Evolutionary conservation across 2,113 vertebrate genomes (phyloP), one percentile per base, ranked within the genome.

Genomic region (Ptilonorhynchus violaceus): DNA sequence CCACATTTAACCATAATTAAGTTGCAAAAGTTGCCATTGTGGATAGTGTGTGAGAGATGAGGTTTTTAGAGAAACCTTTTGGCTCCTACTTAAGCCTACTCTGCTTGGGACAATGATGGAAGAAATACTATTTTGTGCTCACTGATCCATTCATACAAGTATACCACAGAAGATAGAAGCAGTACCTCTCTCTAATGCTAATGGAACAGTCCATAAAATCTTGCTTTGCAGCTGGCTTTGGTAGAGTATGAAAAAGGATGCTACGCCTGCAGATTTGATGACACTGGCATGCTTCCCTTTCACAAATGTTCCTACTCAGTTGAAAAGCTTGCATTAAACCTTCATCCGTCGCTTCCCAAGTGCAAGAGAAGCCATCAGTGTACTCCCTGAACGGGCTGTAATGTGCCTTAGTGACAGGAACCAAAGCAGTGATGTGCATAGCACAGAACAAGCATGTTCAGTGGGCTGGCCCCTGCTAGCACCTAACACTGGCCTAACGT

Each of bases 321-420:
- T n/a, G 53, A 87, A 35, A 27, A 49, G 69, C 41, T 82, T 91
- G 83, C 93, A 39, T 72, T 81, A 78, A 81, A 67, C 72, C 49
- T 75, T 82, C 75, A 78, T 11, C 78, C 53, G 22, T 76, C 76
- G 60, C 55, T 86, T 93, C 69, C 35, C 89, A 88, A 89, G 89
- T 4, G 3, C 33, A 64, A 49, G 33, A 25, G 41, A 58, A 75
- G 53, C 21, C 52, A 74, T 52, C 55, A 42, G 15, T 20, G 50
- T 10, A 27, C 35, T 68, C 79, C 39, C 39, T 63, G 85, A 59
- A 17, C 0, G 2, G 77, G 42, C 44, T 83, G 75, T 11, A 37
- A 6, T 0, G 5, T 37, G n/a, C 80, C 49, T 31, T 3, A 53
- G 55, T 6, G 70, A 28, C 67, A 77, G 59, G 50, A 56, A 33